Evolutionary conservation across 2,888 invertebrate species (phyloP).

Genomic region (Synergus gifuensis): DNA sequence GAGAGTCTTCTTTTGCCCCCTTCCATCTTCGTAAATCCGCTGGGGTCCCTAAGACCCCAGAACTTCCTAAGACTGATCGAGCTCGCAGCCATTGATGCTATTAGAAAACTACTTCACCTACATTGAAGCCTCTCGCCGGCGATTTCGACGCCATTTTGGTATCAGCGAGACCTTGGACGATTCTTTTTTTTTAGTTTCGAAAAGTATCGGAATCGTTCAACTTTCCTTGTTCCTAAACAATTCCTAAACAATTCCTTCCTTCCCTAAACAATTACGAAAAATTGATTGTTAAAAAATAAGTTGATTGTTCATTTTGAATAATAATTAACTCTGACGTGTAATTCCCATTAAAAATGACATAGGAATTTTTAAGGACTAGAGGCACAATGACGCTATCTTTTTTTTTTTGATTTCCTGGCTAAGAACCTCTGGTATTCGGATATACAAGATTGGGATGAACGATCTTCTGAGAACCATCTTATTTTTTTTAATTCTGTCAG

Average conservation of each 20-base stretch:
- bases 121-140: constrained; percentile 58
- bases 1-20: constrained; percentile 47
- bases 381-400: no score
- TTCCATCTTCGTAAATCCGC: constrained; percentile 48
- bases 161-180: constrained; percentile 18
- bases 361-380: no score
- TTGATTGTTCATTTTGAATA: no score
- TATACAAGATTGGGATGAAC: background rate
- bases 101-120: constrained; percentile 70
- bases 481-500: background rate
- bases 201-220: background rate
- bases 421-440: background rate
- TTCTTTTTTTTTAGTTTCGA: background rate
- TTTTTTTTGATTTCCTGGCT: background rate
- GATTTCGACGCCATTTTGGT: constrained; percentile 32
- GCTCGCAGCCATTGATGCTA: constrained; percentile 60
- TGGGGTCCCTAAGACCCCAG: constrained; percentile 44
- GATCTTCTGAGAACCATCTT: background rate
- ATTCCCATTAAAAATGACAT: no score
- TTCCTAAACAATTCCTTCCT: no score
- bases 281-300: no score
- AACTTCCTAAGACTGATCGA: constrained; percentile 55
- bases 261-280: no score
- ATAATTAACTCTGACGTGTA: no score
- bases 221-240: background rate